Evolutionary conservation across 1,140 invertebrate genomes (phyloP), one percentile per base, ranked within the genome.

Genomic region (Lordiphosa collinella): DNA sequence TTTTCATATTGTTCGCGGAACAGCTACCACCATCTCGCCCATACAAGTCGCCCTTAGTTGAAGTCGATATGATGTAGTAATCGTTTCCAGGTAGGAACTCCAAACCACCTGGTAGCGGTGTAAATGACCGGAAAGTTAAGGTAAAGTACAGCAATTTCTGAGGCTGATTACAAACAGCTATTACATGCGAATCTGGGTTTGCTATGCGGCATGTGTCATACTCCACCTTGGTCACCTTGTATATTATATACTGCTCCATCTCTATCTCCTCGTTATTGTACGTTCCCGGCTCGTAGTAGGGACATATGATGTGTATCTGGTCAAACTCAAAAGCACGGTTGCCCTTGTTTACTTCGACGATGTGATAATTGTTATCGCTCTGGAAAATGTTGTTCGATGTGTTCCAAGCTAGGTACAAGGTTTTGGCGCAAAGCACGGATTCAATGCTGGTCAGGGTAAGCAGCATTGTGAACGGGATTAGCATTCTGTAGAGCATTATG

Each of bases 361-460:
- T 97, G 90, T 98, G 96, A 90, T 98, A 96, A 18, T 96, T 98
- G 90, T 98, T 98, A 92, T 98, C 96, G 93, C 98, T 98, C 89
- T 96, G 93, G 91, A 98, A 98, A 3, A 18, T 18, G 18, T 3
- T 18, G 4, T 18, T 18, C 18, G 18, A 18, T 18, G 18, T 18
- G 18, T 18, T 18, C 18, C 18, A 18, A 4, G 18, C 18, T 4
- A 18, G 18, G 18, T 18, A 18, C 3, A 18, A 18, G 18, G 18
- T 18, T 18, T 18, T 2, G 2, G 18, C 18, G 18, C 18, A 18
- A 18, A 18, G 18, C 18, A 18, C 18, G 18, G 18, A 4, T 3
- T 18, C 2, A 18, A 18, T 18, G 18, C 2, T 4, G 18, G 4
- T 18, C 18, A 18, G 18, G 18, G 18, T 18, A 4, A 18, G 2